phyloP scores from a whole-genome alignment of 2,888 invertebrate species.

The Morpho helenor region DNA sequence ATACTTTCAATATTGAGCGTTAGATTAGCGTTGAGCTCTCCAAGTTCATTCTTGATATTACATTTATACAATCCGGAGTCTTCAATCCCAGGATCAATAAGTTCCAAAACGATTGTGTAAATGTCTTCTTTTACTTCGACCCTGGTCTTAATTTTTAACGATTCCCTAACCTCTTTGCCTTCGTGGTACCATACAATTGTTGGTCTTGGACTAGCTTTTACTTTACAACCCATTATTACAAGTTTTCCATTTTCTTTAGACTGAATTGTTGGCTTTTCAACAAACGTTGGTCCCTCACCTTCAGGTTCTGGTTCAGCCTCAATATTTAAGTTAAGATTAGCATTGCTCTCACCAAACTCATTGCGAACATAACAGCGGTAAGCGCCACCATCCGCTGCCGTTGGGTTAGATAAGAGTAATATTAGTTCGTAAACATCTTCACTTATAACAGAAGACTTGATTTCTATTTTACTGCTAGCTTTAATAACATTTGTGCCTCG shows the following conservation, averaged over 20 bases:
- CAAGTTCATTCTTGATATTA: conserved; percentile 96
- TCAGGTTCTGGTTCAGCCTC: conserved; percentile 97
- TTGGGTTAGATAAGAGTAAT: conserved; percentile 77
- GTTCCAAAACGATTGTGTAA: conserved; percentile 91
- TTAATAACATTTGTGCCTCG: conserved; percentile 91
- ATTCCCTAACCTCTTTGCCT: conserved; percentile 85
- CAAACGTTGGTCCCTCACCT: conserved; percentile 96
- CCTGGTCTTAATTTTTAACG: conserved; percentile 89
- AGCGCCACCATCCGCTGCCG: conserved; percentile 77
- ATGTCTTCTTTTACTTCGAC: conserved; percentile 87
- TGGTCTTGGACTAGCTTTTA: conserved; percentile 72
- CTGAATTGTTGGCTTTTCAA: conserved; percentile 92
- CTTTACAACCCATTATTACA: conserved; percentile 73
- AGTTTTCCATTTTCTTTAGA: conserved; percentile 82
- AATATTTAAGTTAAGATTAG: conserved; percentile 97
- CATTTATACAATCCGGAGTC: conserved; percentile 99
- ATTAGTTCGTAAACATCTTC: conserved; percentile 93
- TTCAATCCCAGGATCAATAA: conserved; percentile 93
- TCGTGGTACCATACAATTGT: conserved; percentile 76
- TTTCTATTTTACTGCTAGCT: conserved; percentile 91
- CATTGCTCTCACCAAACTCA: conserved; percentile 97
- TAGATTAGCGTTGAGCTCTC: conserved; percentile 97
- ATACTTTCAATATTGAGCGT: conserved; percentile 98
- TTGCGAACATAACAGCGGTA: conserved; percentile 95
- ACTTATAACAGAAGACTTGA: conserved; percentile 86